Percentiles rank a stretch among this genome's conserved stretches.
phyloP scores from a whole-genome alignment of 2,113 vertebrate species.

The Amphiprion percula region DNA sequence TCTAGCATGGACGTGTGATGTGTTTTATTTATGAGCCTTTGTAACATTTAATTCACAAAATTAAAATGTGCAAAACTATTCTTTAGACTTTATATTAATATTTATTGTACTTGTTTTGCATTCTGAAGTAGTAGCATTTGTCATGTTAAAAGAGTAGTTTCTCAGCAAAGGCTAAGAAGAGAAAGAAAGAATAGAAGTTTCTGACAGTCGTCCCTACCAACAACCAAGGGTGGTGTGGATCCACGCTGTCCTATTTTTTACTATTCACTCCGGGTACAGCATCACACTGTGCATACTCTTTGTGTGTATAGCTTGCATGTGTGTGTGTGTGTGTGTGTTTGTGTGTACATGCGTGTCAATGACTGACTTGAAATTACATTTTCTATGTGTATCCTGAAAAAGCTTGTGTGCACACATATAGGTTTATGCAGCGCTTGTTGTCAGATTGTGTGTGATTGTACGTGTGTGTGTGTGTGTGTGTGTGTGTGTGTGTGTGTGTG shows the following conservation, averaged over 20 bases:
- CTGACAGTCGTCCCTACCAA: conserved; percentile 45
- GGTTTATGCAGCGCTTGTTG: not conserved
- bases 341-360: conserved; percentile 19
- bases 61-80: not conserved
- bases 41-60: not conserved
- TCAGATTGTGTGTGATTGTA: conserved; percentile 1
- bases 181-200: conserved; percentile 25
- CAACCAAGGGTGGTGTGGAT: conserved; percentile 23
- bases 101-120: not conserved
- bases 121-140: not conserved
- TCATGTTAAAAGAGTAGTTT: not conserved
- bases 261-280: conserved; percentile 26
- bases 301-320: not conserved
- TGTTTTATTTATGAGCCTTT: no score
- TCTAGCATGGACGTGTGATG: no score
- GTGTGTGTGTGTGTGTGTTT: not conserved
- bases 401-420: not conserved
- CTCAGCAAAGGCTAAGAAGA: not conserved
- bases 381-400: conserved; percentile 15
- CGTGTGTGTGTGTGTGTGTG: conserved; percentile 14
- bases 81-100: not conserved
- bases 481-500: not conserved
- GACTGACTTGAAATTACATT: conserved; percentile 13
- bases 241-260: conserved; percentile 60
- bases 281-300: conserved; percentile 17